Percentiles rank a stretch among this genome's conserved stretches.
Evolutionary conservation across 2,797 vertebrate species (phyloP).

Genomic region (Sparus aurata): DNA sequence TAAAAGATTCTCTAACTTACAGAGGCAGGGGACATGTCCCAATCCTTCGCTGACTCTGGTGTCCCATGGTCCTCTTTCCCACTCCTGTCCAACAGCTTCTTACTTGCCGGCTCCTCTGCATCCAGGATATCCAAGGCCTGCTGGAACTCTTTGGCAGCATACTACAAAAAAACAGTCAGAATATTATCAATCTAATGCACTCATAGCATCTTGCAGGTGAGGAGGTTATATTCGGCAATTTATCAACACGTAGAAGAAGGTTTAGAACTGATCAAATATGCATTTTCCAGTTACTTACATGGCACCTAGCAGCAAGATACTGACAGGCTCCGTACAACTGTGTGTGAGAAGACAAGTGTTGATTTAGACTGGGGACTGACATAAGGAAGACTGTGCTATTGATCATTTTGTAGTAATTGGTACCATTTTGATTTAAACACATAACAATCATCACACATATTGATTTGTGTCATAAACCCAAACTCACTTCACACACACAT

Average conservation of each 20-base stretch:
- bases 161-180: constrained; percentile 79
- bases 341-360: constrained; percentile 47
- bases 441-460: background rate
- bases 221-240: background rate
- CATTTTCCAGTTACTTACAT: constrained; percentile 88
- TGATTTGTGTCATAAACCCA: background rate
- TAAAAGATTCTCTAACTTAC: no score
- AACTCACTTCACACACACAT: background rate
- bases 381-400: background rate
- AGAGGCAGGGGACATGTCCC: constrained; percentile 95
- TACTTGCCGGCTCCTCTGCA: constrained; percentile 94
- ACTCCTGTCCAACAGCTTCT: constrained; percentile 91
- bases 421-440: background rate
- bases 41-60: constrained; percentile 90
- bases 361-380: constrained; percentile 13
- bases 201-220: background rate
- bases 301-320: constrained; percentile 98
- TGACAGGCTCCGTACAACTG: constrained; percentile 96
- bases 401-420: background rate
- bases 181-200: background rate
- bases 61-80: constrained; percentile 90
- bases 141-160: constrained; percentile 98
- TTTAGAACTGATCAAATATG: background rate
- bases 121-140: constrained; percentile 98
- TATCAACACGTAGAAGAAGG: background rate